Base-by-base conservation (phyloP, 1,140 invertebrate genomes). In the Drosophila guanche region DNA sequence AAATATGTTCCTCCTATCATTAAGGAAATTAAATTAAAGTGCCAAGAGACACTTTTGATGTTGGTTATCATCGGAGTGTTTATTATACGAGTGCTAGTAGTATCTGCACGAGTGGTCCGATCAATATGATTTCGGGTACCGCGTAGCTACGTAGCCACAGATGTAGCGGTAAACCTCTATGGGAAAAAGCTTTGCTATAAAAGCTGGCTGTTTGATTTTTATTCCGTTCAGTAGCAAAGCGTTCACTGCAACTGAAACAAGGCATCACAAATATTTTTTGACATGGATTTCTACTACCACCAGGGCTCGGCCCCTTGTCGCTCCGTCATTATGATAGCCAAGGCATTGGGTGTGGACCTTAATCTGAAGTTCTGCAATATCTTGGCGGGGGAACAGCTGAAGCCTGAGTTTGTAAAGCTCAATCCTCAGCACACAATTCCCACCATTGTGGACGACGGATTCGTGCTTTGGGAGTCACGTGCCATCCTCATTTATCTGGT, bases 401-500 rank as follows among this genome's bases (percentile, higher is more conserved):
- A 92, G 58, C 94, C 95, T 4, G 95, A 96, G 81, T 97, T 93
- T 78, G 23, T 95, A 5, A 95, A 96, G 78, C 51, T 92, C 0
- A 92, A 92, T 66, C 91, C 91, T 0, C 90, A 91, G 66, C 94
- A 95, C 76, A 94, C 92, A 1, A 91, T 95, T 41, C 95, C 95
- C 1, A 93, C 94, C 7, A 86, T 95, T 37, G 92, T 94, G 40
- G 95, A 95, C 76, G 92, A 94, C 50, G 95, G 94, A 50, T 94
- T 94, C 60, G 91, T 92, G 62, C 58, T 95, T 2, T 93, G 92
- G 84, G 95, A 96, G 88, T 95, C 95, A 75, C 94, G 94, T 51
- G 95, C 95, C 5, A 95, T 96, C 68, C 93, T 95, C 60, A 91
- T 92, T 20, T 97, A 97, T 89, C 88, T 96, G 69, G 93, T 91